Evolutionary conservation across 2,888 invertebrate genomes (phyloP), one percentile per base, ranked within the genome.

Genomic region (Sarcophaga carnaria): DNA sequence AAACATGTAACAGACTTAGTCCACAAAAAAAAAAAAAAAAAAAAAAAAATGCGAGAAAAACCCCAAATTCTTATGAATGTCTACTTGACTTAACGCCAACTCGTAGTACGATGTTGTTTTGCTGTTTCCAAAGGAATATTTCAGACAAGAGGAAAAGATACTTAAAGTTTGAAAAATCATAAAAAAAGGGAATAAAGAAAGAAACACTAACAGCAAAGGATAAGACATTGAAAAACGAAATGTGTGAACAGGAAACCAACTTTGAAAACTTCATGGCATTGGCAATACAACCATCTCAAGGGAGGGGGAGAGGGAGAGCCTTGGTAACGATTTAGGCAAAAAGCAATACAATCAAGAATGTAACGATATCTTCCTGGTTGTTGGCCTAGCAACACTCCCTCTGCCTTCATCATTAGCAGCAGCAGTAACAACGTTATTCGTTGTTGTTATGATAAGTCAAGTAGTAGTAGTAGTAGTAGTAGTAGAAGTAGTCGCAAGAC

Each of bases 361-460:
- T 67, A 66, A 67, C 22, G 78, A 69, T 70, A 60, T 37, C 74
- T 74, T 75, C 62, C 75, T 75, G 77, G 66, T 71, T 66, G 20
- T 72, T 12, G 37, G 37, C 37, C 8, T 10, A 10, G 37, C 37
- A 37, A 37, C 10, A 37, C 37, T 37, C 10, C 37, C 37, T 37
- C 37, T 37, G 2, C 8, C 37, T 8, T 37, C 37, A 10, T 10
- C 10, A 10, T 10, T 10, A 37, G 37, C 8, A 37, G 37, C 37
- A 37, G 37, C 37, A 37, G 37, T 37, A 8, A 37, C 37, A 37
- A 37, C 37, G 37, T 37, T 37, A 0, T 37, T 8, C 37, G 37
- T 10, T 37, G 37, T 37, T 37, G 37, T 37, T 37, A 2, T 37
- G 37, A 37, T 37, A 37, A 37, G 37, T 37, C 37, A 37, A 37